Base-by-base conservation (phyloP, 2,113 vertebrate genomes). In the Cygnus atratus region DNA sequence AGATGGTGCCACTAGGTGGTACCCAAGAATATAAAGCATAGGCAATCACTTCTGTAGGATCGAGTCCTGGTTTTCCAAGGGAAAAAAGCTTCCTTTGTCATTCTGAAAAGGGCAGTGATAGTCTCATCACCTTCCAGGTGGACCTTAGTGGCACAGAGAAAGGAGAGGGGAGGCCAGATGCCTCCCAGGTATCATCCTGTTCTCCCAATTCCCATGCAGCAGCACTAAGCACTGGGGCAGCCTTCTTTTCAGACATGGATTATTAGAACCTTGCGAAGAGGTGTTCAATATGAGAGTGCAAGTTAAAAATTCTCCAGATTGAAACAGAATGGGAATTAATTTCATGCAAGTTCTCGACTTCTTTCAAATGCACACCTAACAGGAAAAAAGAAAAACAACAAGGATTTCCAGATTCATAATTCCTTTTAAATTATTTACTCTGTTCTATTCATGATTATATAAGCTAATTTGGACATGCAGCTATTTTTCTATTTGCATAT, bases 21-120 rank as follows among this genome's bases (percentile, higher is more conserved):
- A 96, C 71, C 87, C 95, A 97, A 97, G 96, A 95, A 95, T 97
- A 31, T 35, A 84, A 92, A 87, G 95, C 91, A 20, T 37, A 82
- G 62, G 6, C 29, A 48, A 15, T 5, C 48, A 17, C 54, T 93
- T 71, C 20, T 68, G 15, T 12, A 71, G 10, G 5, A 55, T 74
- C 70, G 31, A 46, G 35, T 58, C 39, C 17, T 35, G 9, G 10
- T 57, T 91, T 52, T 68, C 35, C 48, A 65, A 73, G 21, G 48
- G 10, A 78, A 84, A 48, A 48, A 61, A 26, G 25, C 16, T 91
- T 88, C 37, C 48, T 39, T 76, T 22, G 87, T 39, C 33, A 31
- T 91, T 65, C 57, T 14, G 65, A 57, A 72, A 86, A 77, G 50
- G 18, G 1, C 44, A 63, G 37, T 26, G 43, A 58, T 25, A 65